A percentile compares a stretch with the other conserved stretches of the same genome.
Conservation (phyloP, 2,113 vertebrate genomes). For the Sitta europaea region DNA sequence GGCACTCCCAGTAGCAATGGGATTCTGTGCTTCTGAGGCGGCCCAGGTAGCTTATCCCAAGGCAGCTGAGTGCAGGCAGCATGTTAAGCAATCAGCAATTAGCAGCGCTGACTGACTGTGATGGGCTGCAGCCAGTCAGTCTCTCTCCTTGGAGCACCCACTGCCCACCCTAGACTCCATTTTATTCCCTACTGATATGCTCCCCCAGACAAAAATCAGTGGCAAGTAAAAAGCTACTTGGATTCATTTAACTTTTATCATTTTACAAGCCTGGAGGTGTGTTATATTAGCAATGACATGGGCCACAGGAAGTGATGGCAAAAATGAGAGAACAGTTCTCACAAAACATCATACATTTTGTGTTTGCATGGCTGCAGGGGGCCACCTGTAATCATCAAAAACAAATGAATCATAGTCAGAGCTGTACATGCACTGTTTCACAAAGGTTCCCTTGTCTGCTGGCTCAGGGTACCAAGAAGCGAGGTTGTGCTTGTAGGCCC, state of each 20-base stretch:
- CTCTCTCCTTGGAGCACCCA: not conserved
- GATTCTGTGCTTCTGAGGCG: not conserved
- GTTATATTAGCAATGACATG: not conserved
- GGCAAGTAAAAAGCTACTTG: not conserved
- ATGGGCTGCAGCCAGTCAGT: not conserved
- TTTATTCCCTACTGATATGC: not conserved
- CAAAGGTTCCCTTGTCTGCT: constrained; percentile 92
- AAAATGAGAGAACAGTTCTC: not conserved
- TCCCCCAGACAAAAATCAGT: constrained; percentile 9
- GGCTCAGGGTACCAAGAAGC: constrained; percentile 92
- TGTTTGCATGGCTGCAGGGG: constrained; percentile 81
- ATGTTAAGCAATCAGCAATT: not conserved
- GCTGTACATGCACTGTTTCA: constrained; percentile 86
- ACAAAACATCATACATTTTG: constrained; percentile 80
- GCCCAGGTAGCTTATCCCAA: not conserved
- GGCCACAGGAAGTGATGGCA: not conserved
- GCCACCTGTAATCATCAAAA: constrained; percentile 88
- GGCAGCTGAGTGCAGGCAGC: not conserved
- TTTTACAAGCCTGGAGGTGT: not conserved
- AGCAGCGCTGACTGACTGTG: not conserved
- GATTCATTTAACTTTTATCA: not conserved
- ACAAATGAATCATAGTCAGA: constrained; percentile 91
- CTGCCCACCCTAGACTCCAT: not conserved
- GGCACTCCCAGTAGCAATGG: not conserved
- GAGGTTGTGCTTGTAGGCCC: constrained; percentile 86